Conservation (phyloP, 92 coral and sea anemone species). For the Scolanthus callimorphus region DNA sequence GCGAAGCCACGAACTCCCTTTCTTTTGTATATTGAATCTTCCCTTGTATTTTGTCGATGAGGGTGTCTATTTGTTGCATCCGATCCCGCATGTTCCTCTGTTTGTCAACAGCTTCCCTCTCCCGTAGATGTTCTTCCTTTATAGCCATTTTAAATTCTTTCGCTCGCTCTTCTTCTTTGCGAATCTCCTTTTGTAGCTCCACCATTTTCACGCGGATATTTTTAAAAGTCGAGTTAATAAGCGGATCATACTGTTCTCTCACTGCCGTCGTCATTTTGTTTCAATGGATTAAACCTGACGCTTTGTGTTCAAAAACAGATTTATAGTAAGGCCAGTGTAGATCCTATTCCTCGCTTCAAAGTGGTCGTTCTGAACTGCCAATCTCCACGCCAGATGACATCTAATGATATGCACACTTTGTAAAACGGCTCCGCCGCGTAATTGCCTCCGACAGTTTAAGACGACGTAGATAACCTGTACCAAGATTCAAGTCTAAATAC, state of each 20-base stretch:
- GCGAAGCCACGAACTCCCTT: slow-evolving; percentile 31
- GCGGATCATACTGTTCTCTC: slow-evolving; percentile 4
- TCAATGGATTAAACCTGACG: no score
- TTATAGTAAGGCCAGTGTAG: no score
- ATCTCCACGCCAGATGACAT: no score
- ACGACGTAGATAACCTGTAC: no score
- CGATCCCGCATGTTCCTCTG: slow-evolving; percentile 39
- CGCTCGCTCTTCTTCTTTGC: slow-evolving; percentile 17
- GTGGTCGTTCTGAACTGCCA: no score
- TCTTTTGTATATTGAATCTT: slow-evolving; percentile 42
- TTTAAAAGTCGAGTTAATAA: slow-evolving; percentile 7
- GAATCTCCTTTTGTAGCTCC: slow-evolving; percentile 23
- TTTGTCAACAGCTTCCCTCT: slow-evolving; percentile 36
- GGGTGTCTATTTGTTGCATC: slow-evolving; percentile 41
- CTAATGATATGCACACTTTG: no score
- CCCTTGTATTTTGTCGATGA: slow-evolving; percentile 36
- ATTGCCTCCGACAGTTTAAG: no score
- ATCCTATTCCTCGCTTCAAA: no score
- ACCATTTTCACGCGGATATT: slow-evolving; percentile 43
- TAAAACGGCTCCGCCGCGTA: no score
- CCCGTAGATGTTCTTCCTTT: slow-evolving; percentile 29
- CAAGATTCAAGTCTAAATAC: no score
- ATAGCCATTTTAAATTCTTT: slow-evolving; percentile 45
- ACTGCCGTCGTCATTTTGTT: slow-evolving; percentile 12
- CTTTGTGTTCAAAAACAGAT: no score